A percentile compares a stretch with the other conserved stretches of the same genome.
Conservation (phyloP, 2,113 vertebrate species). For the Dolichotis patagonum region DNA sequence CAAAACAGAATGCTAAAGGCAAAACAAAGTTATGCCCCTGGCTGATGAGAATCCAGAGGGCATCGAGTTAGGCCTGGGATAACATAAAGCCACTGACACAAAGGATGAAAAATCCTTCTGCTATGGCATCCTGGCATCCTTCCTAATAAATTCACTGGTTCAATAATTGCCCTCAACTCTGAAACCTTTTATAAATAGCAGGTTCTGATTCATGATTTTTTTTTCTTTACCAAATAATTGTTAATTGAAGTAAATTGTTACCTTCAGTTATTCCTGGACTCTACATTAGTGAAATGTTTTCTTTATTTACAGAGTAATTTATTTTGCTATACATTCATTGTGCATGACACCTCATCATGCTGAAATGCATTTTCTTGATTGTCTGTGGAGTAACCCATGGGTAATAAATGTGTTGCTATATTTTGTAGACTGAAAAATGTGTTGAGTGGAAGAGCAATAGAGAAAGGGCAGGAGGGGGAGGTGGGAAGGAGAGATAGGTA, state of each 20-base stretch:
- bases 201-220: neutral
- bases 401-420: slow-evolving; percentile 68
- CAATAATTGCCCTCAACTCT: slow-evolving; percentile 32
- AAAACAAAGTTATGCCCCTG: neutral
- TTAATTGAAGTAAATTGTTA: slow-evolving; percentile 79
- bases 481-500: neutral
- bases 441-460: neutral
- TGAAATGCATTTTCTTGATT: slow-evolving; percentile 78
- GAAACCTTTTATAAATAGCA: slow-evolving; percentile 59
- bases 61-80: neutral
- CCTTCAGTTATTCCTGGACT: slow-evolving; percentile 63
- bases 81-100: neutral
- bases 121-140: neutral
- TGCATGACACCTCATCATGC: slow-evolving; percentile 67
- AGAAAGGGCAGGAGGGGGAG: neutral
- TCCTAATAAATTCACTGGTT: neutral
- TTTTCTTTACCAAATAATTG: neutral
- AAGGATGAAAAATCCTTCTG: neutral
- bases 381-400: slow-evolving; percentile 59
- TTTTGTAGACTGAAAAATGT: slow-evolving; percentile 67
- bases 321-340: slow-evolving; percentile 63
- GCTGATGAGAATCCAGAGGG: neutral
- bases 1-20: neutral
- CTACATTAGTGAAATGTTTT: slow-evolving; percentile 60
- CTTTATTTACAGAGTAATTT: slow-evolving; percentile 71